Conservation (phyloP, 2,888 invertebrate species). For the Drosophila helvetica region DNA sequence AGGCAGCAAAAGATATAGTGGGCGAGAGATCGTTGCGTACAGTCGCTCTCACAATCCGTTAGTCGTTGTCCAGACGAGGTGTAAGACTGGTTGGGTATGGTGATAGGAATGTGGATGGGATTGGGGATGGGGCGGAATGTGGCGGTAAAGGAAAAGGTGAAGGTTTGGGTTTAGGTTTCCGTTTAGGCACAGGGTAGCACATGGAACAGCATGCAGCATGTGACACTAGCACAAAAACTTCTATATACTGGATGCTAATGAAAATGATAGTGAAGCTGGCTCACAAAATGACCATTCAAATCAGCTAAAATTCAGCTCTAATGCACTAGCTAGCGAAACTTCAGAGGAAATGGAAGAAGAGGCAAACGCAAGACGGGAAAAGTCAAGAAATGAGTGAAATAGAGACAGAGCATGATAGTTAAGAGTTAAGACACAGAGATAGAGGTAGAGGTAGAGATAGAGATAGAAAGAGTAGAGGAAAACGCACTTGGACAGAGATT, state of each 20-base stretch:
- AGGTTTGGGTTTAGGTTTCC: too few species aligned
- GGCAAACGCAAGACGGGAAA: constrained; percentile 6
- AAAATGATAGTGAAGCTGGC: neutral
- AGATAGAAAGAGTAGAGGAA: constrained; percentile 17
- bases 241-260: neutral
- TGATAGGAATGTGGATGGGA: neutral
- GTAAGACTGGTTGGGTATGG: neutral
- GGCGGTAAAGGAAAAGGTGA: neutral
- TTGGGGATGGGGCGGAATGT: neutral
- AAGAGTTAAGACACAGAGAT: constrained; percentile 3
- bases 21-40: neutral
- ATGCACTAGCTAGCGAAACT: constrained; percentile 7
- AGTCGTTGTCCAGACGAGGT: neutral
- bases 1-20: neutral
- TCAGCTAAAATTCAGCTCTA: constrained; percentile 4
- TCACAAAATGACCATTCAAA: neutral
- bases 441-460: constrained; percentile 12
- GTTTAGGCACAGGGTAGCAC: constrained; percentile 9
- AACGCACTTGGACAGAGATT: constrained; percentile 18
- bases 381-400: constrained; percentile 22
- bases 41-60: constrained; percentile 8
- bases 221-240: constrained; percentile 23
- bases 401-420: constrained; percentile 19
- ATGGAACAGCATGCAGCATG: constrained; percentile 41
- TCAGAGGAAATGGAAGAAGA: constrained; percentile 19